Percentiles rank a stretch among this genome's conserved stretches.
Conservation (phyloP, 1,140 invertebrate genomes). For the Portunus trituberculatus region DNA sequence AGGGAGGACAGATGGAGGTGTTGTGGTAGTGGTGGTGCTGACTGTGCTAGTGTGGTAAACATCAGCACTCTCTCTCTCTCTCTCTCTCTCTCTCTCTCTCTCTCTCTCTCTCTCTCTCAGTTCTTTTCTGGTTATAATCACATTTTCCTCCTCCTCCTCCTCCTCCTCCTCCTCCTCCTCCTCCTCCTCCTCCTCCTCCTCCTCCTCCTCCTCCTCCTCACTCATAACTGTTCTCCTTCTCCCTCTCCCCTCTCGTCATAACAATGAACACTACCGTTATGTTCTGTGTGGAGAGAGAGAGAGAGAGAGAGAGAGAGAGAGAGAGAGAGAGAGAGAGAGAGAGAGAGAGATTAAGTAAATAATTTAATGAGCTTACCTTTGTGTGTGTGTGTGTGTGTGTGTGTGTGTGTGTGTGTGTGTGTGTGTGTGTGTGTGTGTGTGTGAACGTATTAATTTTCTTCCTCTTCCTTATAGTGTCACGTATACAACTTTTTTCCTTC, state of each 20-base stretch:
- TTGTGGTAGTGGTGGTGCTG: neutral
- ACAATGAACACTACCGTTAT: neutral
- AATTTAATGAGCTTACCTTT: neutral
- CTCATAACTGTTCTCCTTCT: neutral
- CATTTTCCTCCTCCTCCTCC: neutral
- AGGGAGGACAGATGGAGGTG: neutral
- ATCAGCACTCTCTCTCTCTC: constrained; percentile 3
- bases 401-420: constrained; percentile 46
- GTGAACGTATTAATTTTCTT: too few species aligned
- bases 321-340: constrained; percentile 42
- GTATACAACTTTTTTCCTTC: neutral
- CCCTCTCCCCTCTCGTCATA: neutral
- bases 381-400: constrained; percentile 36
- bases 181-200: neutral
- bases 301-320: neutral
- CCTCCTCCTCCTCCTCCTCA: neutral
- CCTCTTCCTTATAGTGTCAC: too few species aligned
- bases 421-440: constrained; percentile 42
- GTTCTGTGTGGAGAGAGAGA: neutral
- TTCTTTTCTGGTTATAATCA: neutral
- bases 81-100: neutral
- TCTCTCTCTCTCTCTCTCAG: neutral
- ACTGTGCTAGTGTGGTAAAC: neutral
- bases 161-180: neutral
- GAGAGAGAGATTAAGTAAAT: neutral